A percentile compares a stretch with the other conserved stretches of the same genome.
Evolutionary conservation across 2,797 vertebrate genomes (phyloP).

Genomic region (Pitangus sulphuratus): DNA sequence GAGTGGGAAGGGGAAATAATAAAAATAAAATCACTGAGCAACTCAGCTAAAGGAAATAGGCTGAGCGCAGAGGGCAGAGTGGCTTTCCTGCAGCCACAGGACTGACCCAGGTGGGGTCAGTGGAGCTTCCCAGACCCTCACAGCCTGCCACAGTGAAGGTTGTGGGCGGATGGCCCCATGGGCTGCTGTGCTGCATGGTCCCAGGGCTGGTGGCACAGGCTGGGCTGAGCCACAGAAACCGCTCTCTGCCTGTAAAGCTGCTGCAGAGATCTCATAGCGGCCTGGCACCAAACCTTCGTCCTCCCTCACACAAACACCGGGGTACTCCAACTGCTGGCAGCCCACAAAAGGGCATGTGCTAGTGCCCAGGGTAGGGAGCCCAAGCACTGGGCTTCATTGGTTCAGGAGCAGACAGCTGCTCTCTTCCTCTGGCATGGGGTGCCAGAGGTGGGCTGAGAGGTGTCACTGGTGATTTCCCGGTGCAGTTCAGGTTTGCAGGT

Average conservation of each 20-base stretch:
- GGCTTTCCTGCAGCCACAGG: background rate
- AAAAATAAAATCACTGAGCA: background rate
- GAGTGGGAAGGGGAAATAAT: background rate
- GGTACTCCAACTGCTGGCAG: rapidly evolving
- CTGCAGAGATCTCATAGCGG: rapidly evolving
- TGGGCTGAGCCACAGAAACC: background rate
- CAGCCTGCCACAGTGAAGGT: background rate
- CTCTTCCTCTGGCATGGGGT: rapidly evolving
- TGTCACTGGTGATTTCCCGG: rapidly evolving
- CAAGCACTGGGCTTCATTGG: background rate
- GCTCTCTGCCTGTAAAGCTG: background rate
- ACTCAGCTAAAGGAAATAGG: background rate
- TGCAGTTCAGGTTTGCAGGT: background rate
- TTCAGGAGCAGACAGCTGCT: background rate
- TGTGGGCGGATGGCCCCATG: rapidly evolving
- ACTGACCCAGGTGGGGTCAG: background rate
- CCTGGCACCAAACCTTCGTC: rapidly evolving
- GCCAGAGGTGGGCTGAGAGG: background rate
- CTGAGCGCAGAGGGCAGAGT: background rate
- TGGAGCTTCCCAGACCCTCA: background rate
- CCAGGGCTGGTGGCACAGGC: rapidly evolving
- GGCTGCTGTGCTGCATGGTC: background rate
- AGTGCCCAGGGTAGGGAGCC: background rate
- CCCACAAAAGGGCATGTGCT: rapidly evolving
- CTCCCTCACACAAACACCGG: background rate